Evolutionary conservation across 2,113 vertebrate species (phyloP), one percentile per base, ranked within the genome.

Genomic region (Struthio camelus): DNA sequence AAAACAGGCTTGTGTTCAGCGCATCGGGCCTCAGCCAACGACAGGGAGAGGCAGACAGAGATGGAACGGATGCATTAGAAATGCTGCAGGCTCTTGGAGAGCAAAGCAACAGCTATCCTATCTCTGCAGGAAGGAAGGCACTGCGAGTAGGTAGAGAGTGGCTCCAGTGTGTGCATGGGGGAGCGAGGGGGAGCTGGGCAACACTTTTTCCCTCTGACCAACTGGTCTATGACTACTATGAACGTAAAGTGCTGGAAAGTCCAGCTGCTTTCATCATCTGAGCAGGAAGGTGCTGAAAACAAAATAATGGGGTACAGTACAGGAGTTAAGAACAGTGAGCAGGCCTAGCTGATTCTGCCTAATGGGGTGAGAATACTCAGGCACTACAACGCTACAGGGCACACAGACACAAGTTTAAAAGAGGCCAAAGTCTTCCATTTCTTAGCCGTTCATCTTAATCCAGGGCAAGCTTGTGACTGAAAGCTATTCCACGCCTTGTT

Each of bases 41-140:
- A 22, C 51, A 42, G 71, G 67, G 51, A 91, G 81, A 87, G 64
- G 61, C 56, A 87, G 64, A 46, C 23, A 42, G 84, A 53, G 82
- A 53, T 32, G 72, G 80, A 72, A 30, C 0, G 6, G 83, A 23
- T 14, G 80, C 89, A 38, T 38, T 14, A 10, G 59, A 72, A 94
- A n/a, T 6, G 80, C 84, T 80, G 72, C 77, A 70, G 94, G 89
- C 83, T 92, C 86, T 85, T n/a, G 86, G 71, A 95, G 48, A 30
- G 66, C 38, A 54, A 53, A 92, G 51, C 38, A 1, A 0, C 1
- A 19, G 59, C 36, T 3, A 50, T 16, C 5, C 0, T 24, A 64
- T 91, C 67, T 32, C 67, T 32, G 67, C 2, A 4, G 86, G 83
- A 71, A 69, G 22, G 77, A 25, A 77, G 69, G 76, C 42, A 32